Base-by-base conservation (phyloP, 2,113 vertebrate genomes). In the Vimba vimba region DNA sequence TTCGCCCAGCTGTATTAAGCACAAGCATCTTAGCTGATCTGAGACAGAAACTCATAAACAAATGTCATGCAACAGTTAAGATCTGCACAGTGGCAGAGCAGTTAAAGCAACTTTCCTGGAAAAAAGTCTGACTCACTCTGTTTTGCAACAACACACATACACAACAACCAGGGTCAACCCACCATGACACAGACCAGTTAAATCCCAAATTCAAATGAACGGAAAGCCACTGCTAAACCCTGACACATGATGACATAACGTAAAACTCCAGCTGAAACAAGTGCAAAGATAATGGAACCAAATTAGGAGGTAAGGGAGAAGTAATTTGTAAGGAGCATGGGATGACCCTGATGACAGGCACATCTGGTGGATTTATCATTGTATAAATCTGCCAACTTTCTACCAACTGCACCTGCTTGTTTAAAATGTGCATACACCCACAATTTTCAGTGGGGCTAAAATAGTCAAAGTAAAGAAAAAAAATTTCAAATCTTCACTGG, bases 81-180 rank as follows among this genome's bases (percentile, higher is more conserved):
- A 91, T 87, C 90, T 91, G 87, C 87, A 89, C 88, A 87, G 92
- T 81, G 91, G 91, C 88, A 93, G 80, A 90, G 86, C 75, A 85
- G 92, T 92, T 94, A 93, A 89, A 82, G 69, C 30, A 83, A 90
- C 76, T 50, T 83, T 76, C 79, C 50, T 80, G 85, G 68, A 94
- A 93, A 92, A 92, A 93, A 91, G 71, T 91, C 87, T 92, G 93
- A 94, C 90, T 94, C 94, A 94, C 88, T 47, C 85, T 78, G 83
- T 92, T 91, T 88, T 86, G 89, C 76, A 33, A 83, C 59, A 86
- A 84, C 85, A 60, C 79, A 83, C 55, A 83, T 59, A 87, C 57
- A 83, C 64, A 82, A 59, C 50, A 77, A 89, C 27, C 92, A 92
- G 92, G 36, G 85, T 87, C 82, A 86, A 73, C 66, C 62, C 71